Base-by-base conservation (phyloP, 2,113 vertebrate genomes). In the Phylloscopus trochiloides region DNA sequence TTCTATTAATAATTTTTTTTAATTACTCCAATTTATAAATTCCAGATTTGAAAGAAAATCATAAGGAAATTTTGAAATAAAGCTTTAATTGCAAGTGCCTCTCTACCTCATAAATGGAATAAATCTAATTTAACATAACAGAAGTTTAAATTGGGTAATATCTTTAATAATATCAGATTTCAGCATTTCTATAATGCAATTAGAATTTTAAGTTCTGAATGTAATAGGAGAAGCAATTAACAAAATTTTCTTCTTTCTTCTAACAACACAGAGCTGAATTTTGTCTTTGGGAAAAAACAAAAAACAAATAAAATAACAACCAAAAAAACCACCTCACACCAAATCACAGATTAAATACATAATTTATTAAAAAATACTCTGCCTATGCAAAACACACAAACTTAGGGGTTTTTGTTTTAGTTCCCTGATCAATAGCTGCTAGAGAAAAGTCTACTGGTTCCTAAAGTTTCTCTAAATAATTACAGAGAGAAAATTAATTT, bases 311-410 rank as follows among this genome's bases (percentile, higher is more conserved):
- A 51, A 48, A 24, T 9, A 67, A 19, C 3, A 52, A 52, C 11
- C 58, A 55, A 48, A 45, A 26, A 0, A 3, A 15, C 15, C 8
- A n/a, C 5, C 1, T 10, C 7, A 18, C 1, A 62, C 3, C 7
- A 63, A 48, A 48, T 47, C 24, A 40, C 7, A 45, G 9, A 58
- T n/a, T 51, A 70, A 65, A 74, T 36, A 25, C 8, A 18, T 40
- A 68, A 70, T 29, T 66, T 47, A 22, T 48, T 20, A 26, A 62
- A 43, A 83, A 57, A 13, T 43, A 22, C 6, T 29, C 3, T 24
- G 20, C 40, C 3, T n/a, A 6, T 34, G 10, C 4, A 62, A 88
- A 77, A 15, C 0, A 11, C 1, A 28, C 1, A 1, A 79, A 47
- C 2, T 36, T n/a, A 43, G 4, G 2, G 7, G 4, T 14, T 36